Percentiles rank a stretch among this genome's conserved stretches.
These are phyloP conservation scores for Aphyosemion australe DNA, from an alignment of 2,113 vertebrate species.

Conservation along the genomic window DNA sequence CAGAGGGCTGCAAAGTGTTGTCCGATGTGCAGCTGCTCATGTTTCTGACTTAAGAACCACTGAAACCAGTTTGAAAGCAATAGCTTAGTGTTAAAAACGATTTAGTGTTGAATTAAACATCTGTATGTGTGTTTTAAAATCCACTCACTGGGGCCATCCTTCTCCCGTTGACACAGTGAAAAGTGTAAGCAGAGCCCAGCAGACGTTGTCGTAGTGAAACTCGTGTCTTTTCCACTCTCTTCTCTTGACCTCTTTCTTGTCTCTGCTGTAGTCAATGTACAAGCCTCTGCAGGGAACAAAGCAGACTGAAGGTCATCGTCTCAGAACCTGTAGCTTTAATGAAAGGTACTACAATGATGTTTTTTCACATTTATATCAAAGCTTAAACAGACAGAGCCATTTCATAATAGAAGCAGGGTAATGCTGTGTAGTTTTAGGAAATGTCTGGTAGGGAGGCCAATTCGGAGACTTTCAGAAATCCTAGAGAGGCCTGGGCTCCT, in stretches of 20 bases:
- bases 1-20: no score
- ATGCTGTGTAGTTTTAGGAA: no score
- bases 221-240: constrained; percentile 96
- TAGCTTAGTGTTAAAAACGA: no score
- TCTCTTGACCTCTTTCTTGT: constrained; percentile 95
- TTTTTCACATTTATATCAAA: background rate
- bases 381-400: no score
- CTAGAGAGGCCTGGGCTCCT: no score
- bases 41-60: no score
- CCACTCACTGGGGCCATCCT: constrained; percentile 94
- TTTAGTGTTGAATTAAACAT: no score
- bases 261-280: constrained; percentile 93
- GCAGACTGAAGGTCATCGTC: constrained; percentile 15
- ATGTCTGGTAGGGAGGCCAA: no score
- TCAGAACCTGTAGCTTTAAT: constrained; percentile 29
- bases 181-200: constrained; percentile 98
- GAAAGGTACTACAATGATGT: constrained; percentile 1
- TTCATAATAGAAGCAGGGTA: no score
- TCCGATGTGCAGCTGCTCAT: no score
- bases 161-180: constrained; percentile 98
- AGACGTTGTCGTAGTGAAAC: constrained; percentile 98
- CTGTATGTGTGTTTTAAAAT: background rate
- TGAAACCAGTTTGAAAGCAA: no score
- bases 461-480: no score
- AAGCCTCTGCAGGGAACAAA: constrained; percentile 85